Percentiles rank a stretch among this genome's conserved stretches.
Evolutionary conservation across 2,113 vertebrate genomes (phyloP).

Genomic region (Nansenia antarctica): DNA sequence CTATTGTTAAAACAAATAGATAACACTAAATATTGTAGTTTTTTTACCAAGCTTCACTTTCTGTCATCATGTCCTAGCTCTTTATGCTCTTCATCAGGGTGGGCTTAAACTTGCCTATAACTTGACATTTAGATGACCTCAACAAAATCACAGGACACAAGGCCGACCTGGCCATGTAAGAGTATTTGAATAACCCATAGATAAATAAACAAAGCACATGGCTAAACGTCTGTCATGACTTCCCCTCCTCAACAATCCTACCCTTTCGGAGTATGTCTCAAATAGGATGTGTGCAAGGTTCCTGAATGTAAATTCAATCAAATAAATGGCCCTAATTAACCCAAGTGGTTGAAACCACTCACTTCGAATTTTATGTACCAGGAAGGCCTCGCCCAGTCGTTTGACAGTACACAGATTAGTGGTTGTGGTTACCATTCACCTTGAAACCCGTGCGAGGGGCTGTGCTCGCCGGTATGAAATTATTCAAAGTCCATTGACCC

Average conservation of each 20-base stretch:
- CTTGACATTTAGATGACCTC: conserved; percentile 40
- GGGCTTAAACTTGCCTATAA: too few relatives aligned
- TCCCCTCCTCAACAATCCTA: conserved; percentile 66
- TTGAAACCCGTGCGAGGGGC: conserved; percentile 66
- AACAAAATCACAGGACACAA: conserved; percentile 27
- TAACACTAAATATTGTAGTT: neutral
- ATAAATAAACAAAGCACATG: conserved; percentile 64
- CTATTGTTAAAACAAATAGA: neutral
- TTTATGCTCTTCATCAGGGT: too few relatives aligned
- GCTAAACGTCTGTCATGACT: conserved; percentile 61
- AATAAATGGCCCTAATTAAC: conserved; percentile 69
- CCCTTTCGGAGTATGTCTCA: conserved; percentile 58
- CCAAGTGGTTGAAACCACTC: conserved; percentile 60
- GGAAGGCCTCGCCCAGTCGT: conserved; percentile 73
- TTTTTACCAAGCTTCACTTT: too few relatives aligned
- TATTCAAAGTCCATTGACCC: conserved; percentile 54
- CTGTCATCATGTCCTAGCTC: too few relatives aligned
- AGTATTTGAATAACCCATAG: conserved; percentile 70
- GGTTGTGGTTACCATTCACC: conserved; percentile 77
- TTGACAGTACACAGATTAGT: conserved; percentile 79
- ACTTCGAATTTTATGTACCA: conserved; percentile 58
- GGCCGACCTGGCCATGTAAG: conserved; percentile 21
- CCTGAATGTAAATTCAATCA: conserved; percentile 77
- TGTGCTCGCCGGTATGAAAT: conserved; percentile 57
- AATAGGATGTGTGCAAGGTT: conserved; percentile 68